Conservation (phyloP, 2,888 invertebrate species). For the Plebejus argus region DNA sequence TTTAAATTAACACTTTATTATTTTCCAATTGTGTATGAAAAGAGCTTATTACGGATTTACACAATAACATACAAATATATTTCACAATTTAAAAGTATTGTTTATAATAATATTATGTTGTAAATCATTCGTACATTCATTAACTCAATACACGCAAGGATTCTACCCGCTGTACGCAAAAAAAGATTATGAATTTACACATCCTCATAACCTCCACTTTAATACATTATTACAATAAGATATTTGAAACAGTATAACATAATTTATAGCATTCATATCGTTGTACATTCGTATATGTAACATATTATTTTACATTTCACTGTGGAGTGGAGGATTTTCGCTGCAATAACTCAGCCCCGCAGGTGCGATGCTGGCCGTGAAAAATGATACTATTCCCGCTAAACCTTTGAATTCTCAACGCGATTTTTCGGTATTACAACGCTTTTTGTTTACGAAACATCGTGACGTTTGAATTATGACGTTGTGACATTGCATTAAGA, state of each 20-base stretch:
- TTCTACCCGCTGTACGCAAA: too few relatives aligned
- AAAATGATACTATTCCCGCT: conserved; percentile 36
- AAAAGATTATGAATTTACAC: not conserved
- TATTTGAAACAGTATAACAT: not conserved
- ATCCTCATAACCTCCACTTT: not conserved
- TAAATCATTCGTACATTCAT: too few relatives aligned
- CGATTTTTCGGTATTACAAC: conserved; percentile 9
- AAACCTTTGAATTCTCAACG: conserved; percentile 21
- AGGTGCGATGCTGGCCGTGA: conserved; percentile 41
- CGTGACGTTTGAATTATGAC: not conserved
- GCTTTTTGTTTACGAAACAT: conserved; percentile 4
- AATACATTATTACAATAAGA: not conserved
- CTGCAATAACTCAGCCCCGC: conserved; percentile 41
- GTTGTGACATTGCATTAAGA: not conserved
- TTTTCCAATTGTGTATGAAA: not conserved
- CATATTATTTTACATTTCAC: conserved; percentile 38
- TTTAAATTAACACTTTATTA: not conserved
- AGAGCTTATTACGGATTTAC: not conserved
- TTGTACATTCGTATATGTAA: conserved; percentile 11
- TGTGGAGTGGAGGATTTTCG: conserved; percentile 38
- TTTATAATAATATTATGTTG: too few relatives aligned
- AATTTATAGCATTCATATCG: conserved; percentile 17
- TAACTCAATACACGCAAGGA: too few relatives aligned
- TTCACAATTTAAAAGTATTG: too few relatives aligned
- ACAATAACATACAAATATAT: not conserved